These are phyloP conservation scores for Harmothoe impar DNA, from an alignment of 2,888 invertebrate genomes.

Conservation along the genomic window DNA sequence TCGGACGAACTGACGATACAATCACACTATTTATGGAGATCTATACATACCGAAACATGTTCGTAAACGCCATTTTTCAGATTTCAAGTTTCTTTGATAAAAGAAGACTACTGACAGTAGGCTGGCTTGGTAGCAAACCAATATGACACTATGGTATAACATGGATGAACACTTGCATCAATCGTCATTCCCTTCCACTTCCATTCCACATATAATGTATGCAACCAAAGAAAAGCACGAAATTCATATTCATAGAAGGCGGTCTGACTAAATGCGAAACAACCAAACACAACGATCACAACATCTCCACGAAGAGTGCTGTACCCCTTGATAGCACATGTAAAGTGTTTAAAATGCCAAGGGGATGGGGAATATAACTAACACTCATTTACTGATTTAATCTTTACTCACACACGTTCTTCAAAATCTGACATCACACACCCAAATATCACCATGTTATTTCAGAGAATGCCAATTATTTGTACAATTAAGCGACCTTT, in stretches of 20 bases:
- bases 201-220: not conserved
- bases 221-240: not conserved
- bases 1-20: too few species aligned
- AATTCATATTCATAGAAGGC: not conserved
- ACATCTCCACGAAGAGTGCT: not conserved
- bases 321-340: not conserved
- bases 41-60: too few species aligned
- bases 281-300: not conserved
- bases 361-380: not conserved
- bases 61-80: too few species aligned
- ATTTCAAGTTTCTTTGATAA: too few species aligned
- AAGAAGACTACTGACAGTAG: not conserved
- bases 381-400: not conserved
- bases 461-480: conserved; percentile 3
- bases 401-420: not conserved
- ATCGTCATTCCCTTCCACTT: not conserved
- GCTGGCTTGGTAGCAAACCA: not conserved
- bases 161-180: not conserved
- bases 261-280: not conserved
- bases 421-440: too few species aligned
- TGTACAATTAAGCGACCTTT: not conserved
- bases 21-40: too few species aligned
- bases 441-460: not conserved
- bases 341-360: not conserved
- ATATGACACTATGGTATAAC: conserved; percentile 14